A percentile compares a stretch with the other conserved stretches of the same genome.
Conservation (phyloP, 2,113 vertebrate species). For the Eulemur macaco region DNA sequence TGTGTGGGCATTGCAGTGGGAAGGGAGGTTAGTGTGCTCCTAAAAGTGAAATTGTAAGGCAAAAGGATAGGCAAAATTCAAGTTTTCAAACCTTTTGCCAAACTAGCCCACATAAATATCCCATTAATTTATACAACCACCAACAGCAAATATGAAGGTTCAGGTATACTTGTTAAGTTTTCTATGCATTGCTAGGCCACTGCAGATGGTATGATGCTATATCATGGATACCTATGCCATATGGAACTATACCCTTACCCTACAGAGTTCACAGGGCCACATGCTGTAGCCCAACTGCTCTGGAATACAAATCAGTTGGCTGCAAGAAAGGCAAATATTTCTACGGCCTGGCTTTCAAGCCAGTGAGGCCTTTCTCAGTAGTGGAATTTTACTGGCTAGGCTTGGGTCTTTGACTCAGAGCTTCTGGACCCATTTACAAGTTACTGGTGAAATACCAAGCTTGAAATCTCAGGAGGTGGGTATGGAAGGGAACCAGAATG, state of each 20-base stretch:
- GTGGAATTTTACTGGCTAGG: neutral
- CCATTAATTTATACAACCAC: neutral
- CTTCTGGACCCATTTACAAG: neutral
- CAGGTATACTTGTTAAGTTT: neutral
- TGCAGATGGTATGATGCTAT: neutral
- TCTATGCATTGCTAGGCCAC: neutral
- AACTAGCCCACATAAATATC: neutral
- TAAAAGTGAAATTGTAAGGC: neutral
- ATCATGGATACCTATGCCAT: accelerated
- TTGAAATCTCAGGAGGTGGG: neutral
- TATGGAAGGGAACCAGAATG: neutral
- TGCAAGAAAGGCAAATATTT: neutral
- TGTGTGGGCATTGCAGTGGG: neutral
- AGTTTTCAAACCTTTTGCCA: neutral
- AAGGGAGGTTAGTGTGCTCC: neutral
- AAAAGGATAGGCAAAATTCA: neutral
- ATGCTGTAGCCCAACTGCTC: neutral
- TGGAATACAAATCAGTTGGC: neutral
- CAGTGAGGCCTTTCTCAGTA: neutral
- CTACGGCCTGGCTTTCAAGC: neutral
- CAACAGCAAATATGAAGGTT: neutral
- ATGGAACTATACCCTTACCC: neutral
- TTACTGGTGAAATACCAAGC: neutral
- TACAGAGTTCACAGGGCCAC: too few species aligned
- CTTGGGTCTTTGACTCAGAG: neutral